Evolutionary conservation across 1,140 invertebrate genomes (phyloP), one percentile per base, ranked within the genome.

Genomic region (Hypsibius dujardini): DNA sequence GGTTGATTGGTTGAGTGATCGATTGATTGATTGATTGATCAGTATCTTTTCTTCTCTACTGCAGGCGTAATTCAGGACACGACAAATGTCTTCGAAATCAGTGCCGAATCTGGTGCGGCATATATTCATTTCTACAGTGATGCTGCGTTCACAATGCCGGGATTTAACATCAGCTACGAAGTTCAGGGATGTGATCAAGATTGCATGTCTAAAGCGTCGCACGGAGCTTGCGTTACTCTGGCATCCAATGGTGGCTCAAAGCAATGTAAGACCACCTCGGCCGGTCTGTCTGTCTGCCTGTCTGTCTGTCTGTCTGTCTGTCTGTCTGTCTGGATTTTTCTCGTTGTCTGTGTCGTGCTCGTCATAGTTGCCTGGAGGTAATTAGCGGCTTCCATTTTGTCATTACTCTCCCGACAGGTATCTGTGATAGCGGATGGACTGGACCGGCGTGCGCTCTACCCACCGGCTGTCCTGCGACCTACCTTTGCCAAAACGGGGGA

Each of bases 51-150:
- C 50, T 7, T 56, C 7, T 56, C n/a, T 56, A n/a, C n/a, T 56
- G 7, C n/a, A 56, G 50, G 62, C 12, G 45, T 7, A 12, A 42
- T 67, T 45, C 62, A 67, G 42, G 62, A 67, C 42, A 7, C 12
- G 62, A 3, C 12, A 12, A 67, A 67, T 45, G 12, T 45, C 62
- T 67, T 67, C 42, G 62, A 67, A 42, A 12, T 67, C 3, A 67
- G 12, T 12, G 62, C 62, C 42, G 67, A 70, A 1, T 79, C 77
- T 12, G 80, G 80, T n/a, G 74, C 76, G 72, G 92, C 89, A 45
- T 83, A 94, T 70, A 80, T 98, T 42, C 91, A 96, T 81, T 98
- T 98, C 82, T 96, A 95, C 80, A 95, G 91, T 74, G 94, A 97
- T 80, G 90, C 94, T 77, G 93, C 92, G 7, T 95, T 93, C 79